Base-by-base conservation (phyloP, 2,888 invertebrate genomes). In the Lithophane socia region DNA sequence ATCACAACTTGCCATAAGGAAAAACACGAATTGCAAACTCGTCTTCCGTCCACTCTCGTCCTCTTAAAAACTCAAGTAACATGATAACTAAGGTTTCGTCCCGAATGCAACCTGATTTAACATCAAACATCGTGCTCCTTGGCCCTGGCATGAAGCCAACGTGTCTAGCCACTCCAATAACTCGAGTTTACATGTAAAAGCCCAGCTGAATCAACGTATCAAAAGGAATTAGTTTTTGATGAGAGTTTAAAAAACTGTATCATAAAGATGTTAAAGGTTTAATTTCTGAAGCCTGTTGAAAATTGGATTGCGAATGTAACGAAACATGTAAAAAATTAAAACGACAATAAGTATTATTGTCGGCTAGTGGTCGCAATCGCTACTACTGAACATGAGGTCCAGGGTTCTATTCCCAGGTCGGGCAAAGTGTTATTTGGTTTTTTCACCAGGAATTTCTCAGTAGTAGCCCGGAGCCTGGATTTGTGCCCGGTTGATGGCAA, bases 101-200 rank as follows among this genome's bases (percentile, higher is more conserved):
- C 12, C 72, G 58, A 83, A 79, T 58, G 60, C 82, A 74, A 85
- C 73, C 74, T 81, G 73, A 81, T 76, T 83, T 69, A 68, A 76
- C 70, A 61, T 81, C 67, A 54, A 61, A 79, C 54, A 58, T 58
- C 71, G 60, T 76, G 61, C 65, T 47, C 60, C 66, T 67, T 29
- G 52, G 7, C 66, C 61, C 63, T 84, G 86, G 86, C 77, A 24
- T 0, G 1, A 1, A 9, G 85, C 84, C 84, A 84, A 29, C n/a
- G 9, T 61, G 82, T 82, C 83, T 70, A 21, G 68, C 44, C 77
- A 64, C 85, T 85, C 67, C 61, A 73, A 80, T 84, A 12, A 84
- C 64, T 70, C 3, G 12, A 79, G 60, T 61, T 74, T 66, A 61
- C 66, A 66, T 58, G 49, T 60, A 67, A 73, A 63, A 69, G 56